These are phyloP conservation scores for Drosophila ercepeae DNA, from an alignment of 1,140 invertebrate genomes.

Conservation along the genomic window DNA sequence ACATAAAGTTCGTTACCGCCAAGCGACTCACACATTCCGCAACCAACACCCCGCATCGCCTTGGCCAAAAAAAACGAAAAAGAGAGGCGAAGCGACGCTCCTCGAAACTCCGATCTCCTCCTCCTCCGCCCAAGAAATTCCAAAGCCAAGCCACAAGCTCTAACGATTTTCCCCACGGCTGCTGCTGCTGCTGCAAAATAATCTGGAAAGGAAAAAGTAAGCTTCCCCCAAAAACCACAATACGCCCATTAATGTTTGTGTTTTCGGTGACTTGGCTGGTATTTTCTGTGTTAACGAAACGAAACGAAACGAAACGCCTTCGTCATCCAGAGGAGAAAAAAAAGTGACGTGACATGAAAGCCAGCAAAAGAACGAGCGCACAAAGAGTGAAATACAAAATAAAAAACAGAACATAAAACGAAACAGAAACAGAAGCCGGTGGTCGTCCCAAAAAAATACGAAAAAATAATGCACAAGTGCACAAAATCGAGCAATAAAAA, in stretches of 20 bases:
- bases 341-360: conserved; percentile 78
- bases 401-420: conserved; percentile 45
- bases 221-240: conserved; percentile 19
- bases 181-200: conserved; percentile 34
- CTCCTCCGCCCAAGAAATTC: conserved; percentile 24
- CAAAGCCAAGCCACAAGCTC: conserved; percentile 10
- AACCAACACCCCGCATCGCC: conserved; percentile 65
- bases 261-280: conserved; percentile 23
- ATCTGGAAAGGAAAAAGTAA: conserved; percentile 39
- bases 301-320: conserved; percentile 72
- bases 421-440: conserved; percentile 59
- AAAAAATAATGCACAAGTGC: conserved; percentile 36
- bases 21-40: conserved; percentile 54
- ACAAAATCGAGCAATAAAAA: conserved; percentile 31
- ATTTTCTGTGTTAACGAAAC: conserved; percentile 33
- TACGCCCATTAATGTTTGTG: conserved; percentile 53
- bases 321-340: conserved; percentile 70
- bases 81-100: conserved; percentile 30
- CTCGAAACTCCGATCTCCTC: conserved; percentile 27
- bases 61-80: conserved; percentile 1
- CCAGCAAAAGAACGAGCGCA: conserved; percentile 43
- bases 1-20: conserved; percentile 47
- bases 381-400: conserved; percentile 45
- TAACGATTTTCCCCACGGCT: conserved; percentile 25
- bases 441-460: conserved; percentile 35